Evolutionary conservation across 2,888 invertebrate genomes (phyloP).

Genomic region (Melinaea menophilus): DNA sequence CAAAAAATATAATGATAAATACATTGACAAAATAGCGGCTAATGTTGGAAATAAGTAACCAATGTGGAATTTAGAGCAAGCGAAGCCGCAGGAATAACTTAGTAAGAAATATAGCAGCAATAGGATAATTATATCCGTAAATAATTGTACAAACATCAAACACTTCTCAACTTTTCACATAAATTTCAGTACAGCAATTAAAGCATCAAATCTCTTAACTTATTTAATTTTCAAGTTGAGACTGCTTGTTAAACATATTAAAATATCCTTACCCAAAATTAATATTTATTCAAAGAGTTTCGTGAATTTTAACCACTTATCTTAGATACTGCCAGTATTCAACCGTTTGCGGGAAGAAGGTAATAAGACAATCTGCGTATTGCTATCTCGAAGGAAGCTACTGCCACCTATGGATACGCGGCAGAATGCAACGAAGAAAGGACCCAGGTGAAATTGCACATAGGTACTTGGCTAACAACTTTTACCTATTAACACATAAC

Average conservation of each 20-base stretch:
- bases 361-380: slow-evolving; percentile 89
- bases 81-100: too few species aligned
- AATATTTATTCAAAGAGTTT: too few species aligned
- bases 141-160: neutral
- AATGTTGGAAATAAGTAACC: too few species aligned
- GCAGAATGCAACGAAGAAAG: slow-evolving; percentile 65
- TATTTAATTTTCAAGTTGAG: slow-evolving; percentile 1
- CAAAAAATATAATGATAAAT: too few species aligned
- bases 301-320: slow-evolving; percentile 12
- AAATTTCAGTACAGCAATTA: neutral
- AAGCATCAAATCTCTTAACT: neutral
- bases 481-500: slow-evolving; percentile 35
- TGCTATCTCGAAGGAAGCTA: slow-evolving; percentile 90
- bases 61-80: too few species aligned
- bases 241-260: too few species aligned
- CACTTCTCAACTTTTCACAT: neutral
- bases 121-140: neutral
- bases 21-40: too few species aligned
- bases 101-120: too few species aligned
- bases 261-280: too few species aligned
- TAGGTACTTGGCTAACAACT: slow-evolving; percentile 68
- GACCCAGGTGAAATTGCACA: slow-evolving; percentile 71
- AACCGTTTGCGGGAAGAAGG: slow-evolving; percentile 85
- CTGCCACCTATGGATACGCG: slow-evolving; percentile 84
- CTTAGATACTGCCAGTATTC: slow-evolving; percentile 84